Evolutionary conservation across 2,888 invertebrate species (phyloP), one percentile per base, ranked within the genome.

Genomic region (Myathropa florea): DNA sequence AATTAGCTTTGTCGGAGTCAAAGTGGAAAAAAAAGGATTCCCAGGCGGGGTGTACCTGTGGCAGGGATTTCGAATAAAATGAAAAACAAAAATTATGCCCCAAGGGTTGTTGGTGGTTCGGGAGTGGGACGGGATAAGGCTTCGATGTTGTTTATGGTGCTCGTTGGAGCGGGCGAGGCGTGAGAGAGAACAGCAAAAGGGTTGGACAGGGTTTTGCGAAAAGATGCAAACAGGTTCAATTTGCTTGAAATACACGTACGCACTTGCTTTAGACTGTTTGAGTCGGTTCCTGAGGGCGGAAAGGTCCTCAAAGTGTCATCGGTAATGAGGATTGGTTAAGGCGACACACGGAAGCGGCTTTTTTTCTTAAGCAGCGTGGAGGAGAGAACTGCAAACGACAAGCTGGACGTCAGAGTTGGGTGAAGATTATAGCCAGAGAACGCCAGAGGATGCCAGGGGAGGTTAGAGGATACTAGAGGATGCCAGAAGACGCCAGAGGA

Each of bases 1-100:
- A 59, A 70, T 60, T 70, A 60, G 57, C 36, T 39, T 36, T 57
- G 57, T 57, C 24, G 53, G 39, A 63, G 33, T 33, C 33, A 33
- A 33, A 33, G 33, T 33, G 33, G 33, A 7, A 53, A 53, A 57
- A 57, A 57, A 57, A 23, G 21, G 57, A 57, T 57, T 57, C 24
- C 12, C 12, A 7, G 46, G 46, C 46, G 18, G 46, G 1, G 7
- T 46, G 46, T 46, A 46, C 46, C 46, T 46, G 46, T 18, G 46
- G 46, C 46, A 18, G 46, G 46, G 46, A 46, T 46, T 46, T 18
- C n/a, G 18, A 46, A 46, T 46, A 46, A 46, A 46, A 46, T 18
- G 18, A 6, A 46, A 46, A 46, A 46, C 18, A 18, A 18, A 46
- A 18, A 46, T 46, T 3, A 18, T 46, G 46, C 18, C 46, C n/a